Evolutionary conservation across 2,113 vertebrate species (phyloP), one percentile per base, ranked within the genome.

Genomic region (Hypocryptadius cinnamomeus): DNA sequence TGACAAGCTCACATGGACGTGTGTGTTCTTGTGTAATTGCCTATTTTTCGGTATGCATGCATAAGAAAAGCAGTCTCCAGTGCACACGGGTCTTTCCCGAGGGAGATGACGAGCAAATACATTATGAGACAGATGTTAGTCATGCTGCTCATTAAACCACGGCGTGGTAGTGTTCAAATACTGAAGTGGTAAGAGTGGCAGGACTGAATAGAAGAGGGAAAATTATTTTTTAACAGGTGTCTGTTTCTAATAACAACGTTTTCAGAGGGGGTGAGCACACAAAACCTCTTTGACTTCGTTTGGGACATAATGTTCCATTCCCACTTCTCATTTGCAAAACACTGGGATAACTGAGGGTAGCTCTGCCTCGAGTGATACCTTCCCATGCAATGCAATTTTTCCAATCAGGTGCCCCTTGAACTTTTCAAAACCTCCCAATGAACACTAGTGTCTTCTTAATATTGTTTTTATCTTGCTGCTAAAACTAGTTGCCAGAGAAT

Each of bases 11-110:
- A n/a, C 1, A 13, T 3, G 25, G 60, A 77, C 16, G 0, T 80
- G 87, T 63, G 60, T 50, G 47, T 85, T 68, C 93, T 77, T 78
- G 93, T 93, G 72, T 71, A 87, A 94, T 91, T 87, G 51, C 0
- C 1, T 30, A 0, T 28, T 64, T 56, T 59, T 92, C 0, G 1
- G 40, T 42, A 27, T 76, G 21, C 13, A 13, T 28, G 37, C 48
- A 15, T 59, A 70, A 91, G 28, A 47, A 69, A 70, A 71, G 19
- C 53, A 60, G 57, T 42, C 80, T 87, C 57, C n/a, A 4, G 40
- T 64, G 65, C 86, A 72, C 61, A 60, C 0, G 0, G 25, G 45
- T 82, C 73, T 73, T 57, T 65, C 89, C 84, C 0, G 0, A 79
- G 81, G 92, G 89, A 89, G 39, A 79, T 22, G 15, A 61, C 0